These are phyloP conservation scores for Neolamprologus fasciatus DNA, from an alignment of 2,113 vertebrate species.

Conservation along the genomic window DNA sequence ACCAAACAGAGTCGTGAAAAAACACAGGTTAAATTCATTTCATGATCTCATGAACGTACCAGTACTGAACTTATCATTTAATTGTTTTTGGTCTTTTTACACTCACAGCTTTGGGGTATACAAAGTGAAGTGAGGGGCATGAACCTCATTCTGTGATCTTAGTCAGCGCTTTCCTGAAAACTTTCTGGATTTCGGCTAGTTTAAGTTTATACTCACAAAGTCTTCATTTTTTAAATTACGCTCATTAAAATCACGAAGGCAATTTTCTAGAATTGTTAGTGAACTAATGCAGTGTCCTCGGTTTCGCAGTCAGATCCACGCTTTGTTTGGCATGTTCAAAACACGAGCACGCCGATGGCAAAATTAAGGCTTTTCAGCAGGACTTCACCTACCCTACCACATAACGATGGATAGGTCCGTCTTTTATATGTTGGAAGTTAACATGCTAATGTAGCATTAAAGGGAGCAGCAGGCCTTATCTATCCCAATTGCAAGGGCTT, in stretches of 20 bases:
- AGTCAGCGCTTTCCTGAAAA: background rate
- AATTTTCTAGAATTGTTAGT: background rate
- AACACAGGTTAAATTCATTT: background rate
- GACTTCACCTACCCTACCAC: background rate
- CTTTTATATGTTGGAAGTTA: background rate
- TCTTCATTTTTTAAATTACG: background rate
- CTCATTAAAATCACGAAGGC: fast-evolving
- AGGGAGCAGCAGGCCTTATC: background rate
- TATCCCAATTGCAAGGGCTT: background rate
- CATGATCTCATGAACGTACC: background rate
- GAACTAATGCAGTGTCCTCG: background rate
- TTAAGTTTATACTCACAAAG: background rate
- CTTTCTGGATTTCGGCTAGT: background rate
- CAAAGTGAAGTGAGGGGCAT: background rate
- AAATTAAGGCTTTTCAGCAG: fast-evolving
- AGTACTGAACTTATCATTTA: background rate
- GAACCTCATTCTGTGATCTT: background rate
- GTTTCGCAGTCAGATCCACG: fast-evolving
- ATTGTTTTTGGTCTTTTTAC: background rate
- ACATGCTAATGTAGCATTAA: background rate
- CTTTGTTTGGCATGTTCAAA: background rate
- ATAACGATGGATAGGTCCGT: background rate
- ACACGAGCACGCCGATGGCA: fast-evolving
- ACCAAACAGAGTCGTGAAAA: background rate
- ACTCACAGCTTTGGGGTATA: background rate